Conservation (phyloP, 2,888 invertebrate genomes). For the Stictocephala bisonia region DNA sequence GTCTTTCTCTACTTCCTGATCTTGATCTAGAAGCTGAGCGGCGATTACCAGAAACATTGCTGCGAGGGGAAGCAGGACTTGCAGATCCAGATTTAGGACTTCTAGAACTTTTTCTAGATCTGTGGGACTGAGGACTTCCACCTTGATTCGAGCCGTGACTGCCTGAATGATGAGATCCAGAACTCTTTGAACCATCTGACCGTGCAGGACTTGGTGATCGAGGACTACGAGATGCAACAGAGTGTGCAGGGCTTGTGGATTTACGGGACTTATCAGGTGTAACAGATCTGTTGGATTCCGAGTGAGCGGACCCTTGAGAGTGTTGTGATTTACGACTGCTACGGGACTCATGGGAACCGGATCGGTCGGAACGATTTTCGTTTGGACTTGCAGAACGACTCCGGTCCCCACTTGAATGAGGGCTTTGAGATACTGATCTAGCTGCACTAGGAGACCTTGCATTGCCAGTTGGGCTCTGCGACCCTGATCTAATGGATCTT, state of each 20-base stretch:
- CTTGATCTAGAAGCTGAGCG: constrained; percentile 23
- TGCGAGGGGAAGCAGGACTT: constrained; percentile 24
- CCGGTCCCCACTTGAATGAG: constrained; percentile 29
- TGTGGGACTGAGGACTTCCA: constrained; percentile 55
- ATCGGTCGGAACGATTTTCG: constrained; percentile 26
- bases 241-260: constrained; percentile 20
- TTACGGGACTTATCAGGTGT: constrained; percentile 47
- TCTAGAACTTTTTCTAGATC: constrained; percentile 53
- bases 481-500: constrained; percentile 63
- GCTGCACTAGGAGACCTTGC: constrained; percentile 47
- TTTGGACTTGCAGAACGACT: constrained; percentile 43
- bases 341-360: constrained; percentile 43
- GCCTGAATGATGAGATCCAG: constrained; percentile 53
- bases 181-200: constrained; percentile 64
- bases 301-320: background rate
- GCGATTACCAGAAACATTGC: constrained; percentile 15
- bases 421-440: constrained; percentile 45
- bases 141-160: constrained; percentile 53
- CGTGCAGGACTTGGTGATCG: constrained; percentile 57
- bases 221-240: constrained; percentile 27
- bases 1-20: constrained; percentile 8
- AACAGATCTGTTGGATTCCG: constrained; percentile 41
- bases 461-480: constrained; percentile 59
- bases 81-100: constrained; percentile 45
- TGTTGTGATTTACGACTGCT: constrained; percentile 45